These are phyloP conservation scores for Thamnaconus septentrionalis DNA, from an alignment of 2,113 vertebrate species.

Conservation along the genomic window DNA sequence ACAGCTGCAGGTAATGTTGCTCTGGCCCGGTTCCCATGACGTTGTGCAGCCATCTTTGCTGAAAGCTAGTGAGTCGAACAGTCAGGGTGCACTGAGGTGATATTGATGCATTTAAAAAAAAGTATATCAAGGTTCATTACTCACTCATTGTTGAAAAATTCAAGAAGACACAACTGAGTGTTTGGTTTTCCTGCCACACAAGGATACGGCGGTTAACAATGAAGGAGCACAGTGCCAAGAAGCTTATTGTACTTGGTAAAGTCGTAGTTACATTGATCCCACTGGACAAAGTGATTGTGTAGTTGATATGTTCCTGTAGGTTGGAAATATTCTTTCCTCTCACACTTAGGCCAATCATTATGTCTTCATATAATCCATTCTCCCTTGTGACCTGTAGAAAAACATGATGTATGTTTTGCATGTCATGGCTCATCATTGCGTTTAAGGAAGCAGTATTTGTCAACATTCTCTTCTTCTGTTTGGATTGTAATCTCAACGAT, in stretches of 20 bases:
- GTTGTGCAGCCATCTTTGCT: constrained; percentile 23
- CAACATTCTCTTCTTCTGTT: too few relatives aligned
- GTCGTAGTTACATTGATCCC: constrained; percentile 18
- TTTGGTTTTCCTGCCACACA: constrained; percentile 19
- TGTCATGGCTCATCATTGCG: too few relatives aligned
- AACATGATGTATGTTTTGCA: background rate
- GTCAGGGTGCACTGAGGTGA: background rate
- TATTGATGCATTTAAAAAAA: too few relatives aligned
- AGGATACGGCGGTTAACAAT: background rate
- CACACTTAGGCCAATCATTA: constrained; percentile 44
- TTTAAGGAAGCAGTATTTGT: too few relatives aligned
- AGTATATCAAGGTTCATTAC: constrained; percentile 4
- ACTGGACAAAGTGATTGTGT: constrained; percentile 21
- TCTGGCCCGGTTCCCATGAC: background rate
- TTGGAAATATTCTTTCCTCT: background rate
- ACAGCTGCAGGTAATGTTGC: constrained; percentile 45
- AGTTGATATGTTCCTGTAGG: constrained; percentile 43
- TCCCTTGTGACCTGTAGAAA: background rate
- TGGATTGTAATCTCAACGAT: too few relatives aligned
- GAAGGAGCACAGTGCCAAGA: background rate
- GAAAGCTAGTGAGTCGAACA: constrained; percentile 1
- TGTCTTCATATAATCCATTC: constrained; percentile 2
- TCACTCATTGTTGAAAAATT: constrained; percentile 26
- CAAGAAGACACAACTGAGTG: constrained; percentile 18
- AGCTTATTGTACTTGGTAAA: background rate